Evolutionary conservation across 2,888 invertebrate genomes (phyloP).

Genomic region (Sinopyrophorus schimmeli): DNA sequence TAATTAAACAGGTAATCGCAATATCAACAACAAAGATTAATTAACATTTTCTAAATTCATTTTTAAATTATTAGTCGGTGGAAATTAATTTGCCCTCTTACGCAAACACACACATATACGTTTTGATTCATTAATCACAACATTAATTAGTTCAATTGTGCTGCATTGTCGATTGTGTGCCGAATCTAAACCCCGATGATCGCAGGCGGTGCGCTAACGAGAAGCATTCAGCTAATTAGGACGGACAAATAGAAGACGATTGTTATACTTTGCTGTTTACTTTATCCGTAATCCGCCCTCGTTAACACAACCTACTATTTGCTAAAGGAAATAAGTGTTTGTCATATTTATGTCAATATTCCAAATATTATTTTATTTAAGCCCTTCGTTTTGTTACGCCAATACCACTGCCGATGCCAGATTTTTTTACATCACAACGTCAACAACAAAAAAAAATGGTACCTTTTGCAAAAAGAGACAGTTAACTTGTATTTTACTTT

Average conservation of each 20-base stretch:
- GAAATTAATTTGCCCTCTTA: constrained; percentile 31
- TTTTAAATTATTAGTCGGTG: constrained; percentile 39
- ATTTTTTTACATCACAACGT: too few relatives aligned
- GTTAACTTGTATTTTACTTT: too few relatives aligned
- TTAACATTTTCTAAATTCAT: constrained; percentile 39
- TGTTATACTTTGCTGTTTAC: constrained; percentile 39
- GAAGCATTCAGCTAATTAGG: constrained; percentile 44
- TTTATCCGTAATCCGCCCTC: constrained; percentile 36
- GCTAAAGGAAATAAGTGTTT: constrained; percentile 31
- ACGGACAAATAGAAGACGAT: constrained; percentile 43
- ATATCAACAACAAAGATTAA: constrained; percentile 37
- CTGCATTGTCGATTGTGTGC: constrained; percentile 39
- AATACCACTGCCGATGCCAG: too few relatives aligned
- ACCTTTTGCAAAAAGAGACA: too few relatives aligned
- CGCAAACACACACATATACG: constrained; percentile 31
- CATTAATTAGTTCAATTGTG: constrained; percentile 44
- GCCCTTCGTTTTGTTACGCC: too few relatives aligned
- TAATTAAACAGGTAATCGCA: constrained; percentile 34
- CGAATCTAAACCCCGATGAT: constrained; percentile 35
- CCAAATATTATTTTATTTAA: too few relatives aligned
- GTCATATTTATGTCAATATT: constrained; percentile 31
- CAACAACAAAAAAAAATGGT: too few relatives aligned
- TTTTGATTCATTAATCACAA: constrained; percentile 43
- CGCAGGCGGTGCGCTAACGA: constrained; percentile 40
- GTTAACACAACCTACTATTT: constrained; percentile 33